Base-by-base conservation (phyloP, 1,140 invertebrate genomes). In the Armadillidium nasatum region DNA sequence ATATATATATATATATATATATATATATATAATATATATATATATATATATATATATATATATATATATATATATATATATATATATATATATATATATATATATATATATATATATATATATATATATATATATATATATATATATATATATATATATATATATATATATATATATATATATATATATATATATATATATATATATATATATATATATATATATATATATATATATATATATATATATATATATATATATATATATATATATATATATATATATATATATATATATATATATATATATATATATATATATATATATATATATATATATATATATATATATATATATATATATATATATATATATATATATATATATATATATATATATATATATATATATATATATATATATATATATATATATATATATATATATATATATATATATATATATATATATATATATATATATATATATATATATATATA, bases 351-450 rank as follows among this genome's bases (percentile, higher is more conserved):
- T 67, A 67, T 67, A 11, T 67, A 67, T 67, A 11, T 67, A 67
- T 67, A 9, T 67, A 67, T 67, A 6, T 67, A 11, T 67, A 11
- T 67, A 67, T 67, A 67, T 67, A 67, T 67, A 67, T 67, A 67
- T 67, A 67, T 67, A 67, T 67, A 67, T 67, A 67, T 67, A 10
- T 67, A 67, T 67, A 67, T 67, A 67, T 67, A 67, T 67, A 67
- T 67, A 67, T 67, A 67, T 67, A 67, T 67, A 67, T 67, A 67
- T 67, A 67, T 67, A 67, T 67, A 67, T 67, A 67, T 67, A 67
- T 67, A 67, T 67, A 67, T 67, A 67, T 67, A 67, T 67, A 67
- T 67, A 11, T 11, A 67, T 67, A 67, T 67, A 67, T 67, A 67
- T 9, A 67, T 67, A 67, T 67, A 11, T 6, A 11, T 11, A 67